phyloP scores from a whole-genome alignment of 2,888 invertebrate genomes.

The Saturnia pavonia region DNA sequence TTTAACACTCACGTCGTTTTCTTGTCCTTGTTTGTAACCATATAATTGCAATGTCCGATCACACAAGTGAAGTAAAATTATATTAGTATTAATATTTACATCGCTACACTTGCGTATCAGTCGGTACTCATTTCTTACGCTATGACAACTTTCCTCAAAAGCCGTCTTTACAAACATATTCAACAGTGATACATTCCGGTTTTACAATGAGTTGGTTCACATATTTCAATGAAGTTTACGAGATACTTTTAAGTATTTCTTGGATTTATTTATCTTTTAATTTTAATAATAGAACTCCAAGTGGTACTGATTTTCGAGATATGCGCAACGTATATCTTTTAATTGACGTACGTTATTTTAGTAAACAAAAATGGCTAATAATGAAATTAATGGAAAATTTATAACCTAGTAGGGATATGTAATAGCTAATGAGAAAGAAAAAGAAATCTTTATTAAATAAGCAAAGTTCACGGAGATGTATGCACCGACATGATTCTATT shows the following conservation, averaged over 20 bases:
- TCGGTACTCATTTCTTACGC: conserved; percentile 52
- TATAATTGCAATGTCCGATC: conserved; percentile 41
- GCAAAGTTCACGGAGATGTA: conserved; percentile 1
- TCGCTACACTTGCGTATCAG: conserved; percentile 76
- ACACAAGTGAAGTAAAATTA: conserved; percentile 66
- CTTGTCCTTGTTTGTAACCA: not conserved
- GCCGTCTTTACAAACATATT: conserved; percentile 1
- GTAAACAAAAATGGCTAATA: no score
- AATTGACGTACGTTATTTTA: no score
- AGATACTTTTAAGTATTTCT: not conserved
- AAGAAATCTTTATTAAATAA: not conserved
- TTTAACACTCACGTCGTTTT: not conserved
- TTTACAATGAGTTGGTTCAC: conserved; percentile 16
- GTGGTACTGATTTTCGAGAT: no score
- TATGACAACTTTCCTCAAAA: conserved; percentile 33
- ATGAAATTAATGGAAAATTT: no score
- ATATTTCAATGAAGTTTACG: conserved; percentile 7
- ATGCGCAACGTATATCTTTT: no score
- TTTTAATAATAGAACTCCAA: not conserved
- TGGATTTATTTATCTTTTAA: not conserved
- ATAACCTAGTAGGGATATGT: no score
- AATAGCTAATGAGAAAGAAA: no score
- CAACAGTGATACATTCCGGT: conserved; percentile 11
- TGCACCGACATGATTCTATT: conserved; percentile 19
- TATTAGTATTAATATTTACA: conserved; percentile 74